Conservation (phyloP, 2,113 vertebrate species). For the Percina caprodes region DNA sequence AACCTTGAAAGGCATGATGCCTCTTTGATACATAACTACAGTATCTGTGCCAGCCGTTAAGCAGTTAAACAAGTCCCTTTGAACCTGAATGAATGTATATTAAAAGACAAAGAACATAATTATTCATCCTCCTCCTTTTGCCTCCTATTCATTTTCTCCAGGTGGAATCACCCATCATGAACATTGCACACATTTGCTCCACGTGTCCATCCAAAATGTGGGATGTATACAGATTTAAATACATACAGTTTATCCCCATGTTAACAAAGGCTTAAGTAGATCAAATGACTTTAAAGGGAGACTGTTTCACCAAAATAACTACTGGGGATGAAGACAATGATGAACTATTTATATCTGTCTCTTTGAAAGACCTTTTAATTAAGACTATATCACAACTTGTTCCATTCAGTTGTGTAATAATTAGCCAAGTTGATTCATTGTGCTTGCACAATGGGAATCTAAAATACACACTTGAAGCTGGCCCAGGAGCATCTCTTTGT, state of each 20-base stretch:
- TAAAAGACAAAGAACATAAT: conserved; percentile 62
- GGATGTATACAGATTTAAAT: conserved; percentile 22
- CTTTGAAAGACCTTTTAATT: conserved; percentile 63
- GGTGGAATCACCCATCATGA: conserved; percentile 44
- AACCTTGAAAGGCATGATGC: conserved; percentile 52
- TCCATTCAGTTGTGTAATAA: conserved; percentile 47
- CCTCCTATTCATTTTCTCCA: conserved; percentile 71
- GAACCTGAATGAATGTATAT: conserved; percentile 64
- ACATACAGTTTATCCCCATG: not conserved
- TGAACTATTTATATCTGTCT: conserved; percentile 32
- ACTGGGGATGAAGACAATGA: conserved; percentile 28
- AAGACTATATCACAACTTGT: conserved; percentile 22
- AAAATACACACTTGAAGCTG: conserved; percentile 32
- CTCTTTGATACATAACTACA: conserved; percentile 67
- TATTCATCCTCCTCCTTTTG: conserved; percentile 47
- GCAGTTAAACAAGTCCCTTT: conserved; percentile 64
- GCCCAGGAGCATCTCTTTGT: conserved; percentile 33
- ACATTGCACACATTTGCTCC: conserved; percentile 34
- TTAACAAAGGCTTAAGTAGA: conserved; percentile 17
- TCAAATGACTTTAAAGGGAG: not conserved
- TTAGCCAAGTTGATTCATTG: conserved; percentile 49
- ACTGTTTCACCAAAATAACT: conserved; percentile 34
- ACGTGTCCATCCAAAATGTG: conserved; percentile 22
- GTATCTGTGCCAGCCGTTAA: conserved; percentile 31
- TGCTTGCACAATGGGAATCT: conserved; percentile 22